Evolutionary conservation across 2,888 invertebrate genomes (phyloP).

Genomic region (Sinopyrophorus schimmeli): DNA sequence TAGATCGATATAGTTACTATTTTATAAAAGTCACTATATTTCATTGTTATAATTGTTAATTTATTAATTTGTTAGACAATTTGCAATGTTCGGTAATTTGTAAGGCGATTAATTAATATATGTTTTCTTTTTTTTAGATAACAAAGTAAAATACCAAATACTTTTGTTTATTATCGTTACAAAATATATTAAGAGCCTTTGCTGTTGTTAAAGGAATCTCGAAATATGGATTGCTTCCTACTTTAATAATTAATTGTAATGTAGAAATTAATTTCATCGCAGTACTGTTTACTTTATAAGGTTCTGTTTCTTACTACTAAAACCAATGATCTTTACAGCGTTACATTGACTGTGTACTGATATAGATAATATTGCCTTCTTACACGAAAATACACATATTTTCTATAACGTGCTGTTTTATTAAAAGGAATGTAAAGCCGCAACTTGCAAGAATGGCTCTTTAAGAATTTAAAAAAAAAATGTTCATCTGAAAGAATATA

Average conservation of each 20-base stretch:
- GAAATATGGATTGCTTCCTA: too few relatives aligned
- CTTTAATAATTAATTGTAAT: too few relatives aligned
- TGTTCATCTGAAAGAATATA: too few relatives aligned
- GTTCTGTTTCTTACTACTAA: slow-evolving; percentile 13
- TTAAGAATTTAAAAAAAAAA: too few relatives aligned
- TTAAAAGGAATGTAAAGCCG: too few relatives aligned
- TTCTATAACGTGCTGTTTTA: slow-evolving; percentile 43
- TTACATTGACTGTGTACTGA: slow-evolving; percentile 45
- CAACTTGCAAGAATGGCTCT: too few relatives aligned
- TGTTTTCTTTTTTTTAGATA: too few relatives aligned
- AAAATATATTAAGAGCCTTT: slow-evolving; percentile 24
- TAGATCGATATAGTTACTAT: slow-evolving; percentile 28
- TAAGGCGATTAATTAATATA: slow-evolving; percentile 16
- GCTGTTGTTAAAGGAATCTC: slow-evolving; percentile 19
- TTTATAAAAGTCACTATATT: slow-evolving; percentile 28
- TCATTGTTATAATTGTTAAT: slow-evolving; percentile 32
- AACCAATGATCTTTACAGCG: slow-evolving; percentile 19
- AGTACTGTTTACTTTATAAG: slow-evolving; percentile 14
- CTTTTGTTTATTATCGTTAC: slow-evolving; percentile 12
- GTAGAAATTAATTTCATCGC: background rate
- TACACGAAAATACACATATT: slow-evolving; percentile 51
- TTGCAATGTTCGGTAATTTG: slow-evolving; percentile 23
- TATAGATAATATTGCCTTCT: slow-evolving; percentile 49
- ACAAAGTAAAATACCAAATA: slow-evolving; percentile 15
- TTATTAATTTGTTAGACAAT: slow-evolving; percentile 29